Conservation (phyloP, 2,888 invertebrate genomes). For the Meandrusa payeni region DNA sequence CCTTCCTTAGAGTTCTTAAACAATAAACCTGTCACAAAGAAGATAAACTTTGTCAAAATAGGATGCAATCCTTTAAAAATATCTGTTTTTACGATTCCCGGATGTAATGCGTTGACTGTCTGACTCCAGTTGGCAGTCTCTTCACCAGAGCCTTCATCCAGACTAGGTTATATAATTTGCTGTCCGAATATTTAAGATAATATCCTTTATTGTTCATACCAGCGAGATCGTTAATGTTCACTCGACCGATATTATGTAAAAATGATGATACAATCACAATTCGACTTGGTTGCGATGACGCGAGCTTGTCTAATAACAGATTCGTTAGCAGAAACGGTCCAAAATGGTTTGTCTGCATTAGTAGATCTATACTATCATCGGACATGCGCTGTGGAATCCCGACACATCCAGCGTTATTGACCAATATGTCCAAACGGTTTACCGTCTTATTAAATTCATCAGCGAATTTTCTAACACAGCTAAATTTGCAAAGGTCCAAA, state of each 20-base stretch:
- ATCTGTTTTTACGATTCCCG: conserved; percentile 89
- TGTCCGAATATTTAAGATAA: conserved; percentile 63
- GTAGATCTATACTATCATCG: conserved; percentile 82
- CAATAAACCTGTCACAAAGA: conserved; percentile 78
- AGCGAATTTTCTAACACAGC: conserved; percentile 82
- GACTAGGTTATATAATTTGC: conserved; percentile 62
- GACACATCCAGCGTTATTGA: conserved; percentile 83
- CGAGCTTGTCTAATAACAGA: conserved; percentile 76
- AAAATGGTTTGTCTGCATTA: conserved; percentile 85
- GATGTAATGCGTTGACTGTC: conserved; percentile 90
- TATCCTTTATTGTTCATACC: conserved; percentile 40
- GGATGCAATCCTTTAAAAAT: conserved; percentile 84
- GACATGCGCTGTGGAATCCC: conserved; percentile 56
- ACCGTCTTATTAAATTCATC: conserved; percentile 75
- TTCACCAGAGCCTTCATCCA: conserved; percentile 64
- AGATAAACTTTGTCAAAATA: conserved; percentile 62
- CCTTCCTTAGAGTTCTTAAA: conserved; percentile 88
- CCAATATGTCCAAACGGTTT: conserved; percentile 79
- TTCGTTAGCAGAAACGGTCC: conserved; percentile 87
- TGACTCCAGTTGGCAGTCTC: conserved; percentile 75
- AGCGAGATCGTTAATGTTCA: conserved; percentile 53
- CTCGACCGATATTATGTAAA: conserved; percentile 61
- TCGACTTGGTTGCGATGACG: conserved; percentile 58
- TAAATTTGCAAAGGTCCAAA: conserved; percentile 74
- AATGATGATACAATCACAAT: conserved; percentile 68